A percentile compares a stretch with the other conserved stretches of the same genome.
phyloP scores from a whole-genome alignment of 2,113 vertebrate species.

The Rutilus rutilus region DNA sequence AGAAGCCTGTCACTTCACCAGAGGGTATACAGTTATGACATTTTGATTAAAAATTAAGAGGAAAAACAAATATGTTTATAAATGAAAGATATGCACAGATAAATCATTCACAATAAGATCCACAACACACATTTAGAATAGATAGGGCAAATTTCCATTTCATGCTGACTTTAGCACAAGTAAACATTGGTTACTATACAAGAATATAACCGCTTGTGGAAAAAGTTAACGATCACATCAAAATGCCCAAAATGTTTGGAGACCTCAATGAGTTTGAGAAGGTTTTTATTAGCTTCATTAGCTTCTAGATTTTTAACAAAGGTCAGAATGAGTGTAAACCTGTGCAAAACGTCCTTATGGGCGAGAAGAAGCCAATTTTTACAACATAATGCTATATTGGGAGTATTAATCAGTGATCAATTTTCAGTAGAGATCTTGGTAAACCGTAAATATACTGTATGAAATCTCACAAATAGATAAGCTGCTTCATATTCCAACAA shows the following conservation, averaged over 20 bases:
- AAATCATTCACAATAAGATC: not conserved
- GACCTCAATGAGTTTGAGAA: slow-evolving; percentile 28
- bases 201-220: not conserved
- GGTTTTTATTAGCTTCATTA: slow-evolving; percentile 44
- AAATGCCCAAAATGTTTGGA: slow-evolving; percentile 41
- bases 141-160: no score
- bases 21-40: not conserved
- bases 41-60: not conserved
- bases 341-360: slow-evolving; percentile 40
- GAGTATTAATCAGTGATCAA: not conserved
- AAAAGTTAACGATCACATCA: slow-evolving; percentile 17
- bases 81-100: not conserved
- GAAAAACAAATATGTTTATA: no score
- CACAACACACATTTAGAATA: not conserved
- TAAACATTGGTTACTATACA: not conserved
- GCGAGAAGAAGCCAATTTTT: not conserved
- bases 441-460: slow-evolving; percentile 28
- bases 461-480: slow-evolving; percentile 24
- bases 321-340: slow-evolving; percentile 24
- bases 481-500: slow-evolving; percentile 8
- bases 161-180: not conserved
- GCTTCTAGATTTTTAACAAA: slow-evolving; percentile 45
- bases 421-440: not conserved
- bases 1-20: not conserved
- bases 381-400: not conserved